Conservation (phyloP, 2,888 invertebrate genomes). For the Hypena proboscidalis region DNA sequence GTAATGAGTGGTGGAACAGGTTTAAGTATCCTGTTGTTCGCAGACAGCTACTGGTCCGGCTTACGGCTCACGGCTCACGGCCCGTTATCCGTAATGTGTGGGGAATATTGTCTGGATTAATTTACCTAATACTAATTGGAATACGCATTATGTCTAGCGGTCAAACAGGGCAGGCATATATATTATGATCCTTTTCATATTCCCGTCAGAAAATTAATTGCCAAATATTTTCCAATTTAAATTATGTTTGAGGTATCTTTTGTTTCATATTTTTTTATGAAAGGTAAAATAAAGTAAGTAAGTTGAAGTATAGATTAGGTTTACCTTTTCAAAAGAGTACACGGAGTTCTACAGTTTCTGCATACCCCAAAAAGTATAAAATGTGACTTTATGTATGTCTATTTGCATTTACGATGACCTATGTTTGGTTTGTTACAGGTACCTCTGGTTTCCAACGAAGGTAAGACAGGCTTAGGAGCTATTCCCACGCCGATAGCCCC, state of each 20-base stretch:
- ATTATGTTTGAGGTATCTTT: too few species aligned
- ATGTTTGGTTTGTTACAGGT: conserved; percentile 76
- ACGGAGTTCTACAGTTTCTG: too few species aligned
- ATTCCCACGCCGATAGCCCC: conserved; percentile 54
- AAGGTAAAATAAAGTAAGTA: too few species aligned
- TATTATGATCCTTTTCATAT: too few species aligned
- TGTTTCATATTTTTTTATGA: too few species aligned
- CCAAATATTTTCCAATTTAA: too few species aligned
- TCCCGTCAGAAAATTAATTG: too few species aligned
- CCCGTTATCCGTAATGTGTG: conserved; percentile 9
- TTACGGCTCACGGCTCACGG: conserved; percentile 29
- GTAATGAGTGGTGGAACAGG: conserved; percentile 19
- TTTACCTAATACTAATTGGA: conserved; percentile 12
- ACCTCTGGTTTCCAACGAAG: conserved; percentile 85
- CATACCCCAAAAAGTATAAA: too few species aligned
- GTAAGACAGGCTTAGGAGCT: conserved; percentile 87
- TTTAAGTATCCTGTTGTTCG: conserved; percentile 22
- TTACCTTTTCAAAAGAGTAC: too few species aligned
- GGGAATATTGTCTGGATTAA: conserved; percentile 27
- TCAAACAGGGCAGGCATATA: too few species aligned
- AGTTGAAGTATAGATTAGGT: too few species aligned
- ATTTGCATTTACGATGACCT: background rate
- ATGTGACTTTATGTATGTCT: background rate
- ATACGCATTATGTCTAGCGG: conserved; percentile 6
- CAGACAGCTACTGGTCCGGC: conserved; percentile 18